These are phyloP conservation scores for Loris lydekkerianus DNA, from an alignment of 2,797 vertebrate species.

Conservation along the genomic window DNA sequence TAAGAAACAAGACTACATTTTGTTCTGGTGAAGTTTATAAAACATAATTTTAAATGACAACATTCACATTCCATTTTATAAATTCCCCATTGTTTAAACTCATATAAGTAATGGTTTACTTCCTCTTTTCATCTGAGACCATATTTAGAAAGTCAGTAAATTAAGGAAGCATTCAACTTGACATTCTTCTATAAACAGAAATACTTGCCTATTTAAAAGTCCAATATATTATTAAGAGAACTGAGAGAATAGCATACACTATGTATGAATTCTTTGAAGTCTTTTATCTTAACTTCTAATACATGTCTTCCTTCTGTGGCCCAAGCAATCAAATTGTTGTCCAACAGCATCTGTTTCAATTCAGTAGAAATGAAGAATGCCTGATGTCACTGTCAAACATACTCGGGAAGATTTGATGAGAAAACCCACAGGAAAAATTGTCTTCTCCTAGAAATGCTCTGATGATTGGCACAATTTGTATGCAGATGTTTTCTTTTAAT, in stretches of 20 bases:
- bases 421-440: constrained; percentile 51
- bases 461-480: constrained; percentile 62
- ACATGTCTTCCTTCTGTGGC: constrained; percentile 66
- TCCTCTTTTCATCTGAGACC: background rate
- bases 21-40: constrained; percentile 15
- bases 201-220: constrained; percentile 55
- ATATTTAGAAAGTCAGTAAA: constrained; percentile 14
- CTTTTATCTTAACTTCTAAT: constrained; percentile 63
- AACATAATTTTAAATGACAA: constrained; percentile 26
- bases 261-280: constrained; percentile 43
- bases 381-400: constrained; percentile 76
- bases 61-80: constrained; percentile 49
- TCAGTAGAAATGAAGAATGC: constrained; percentile 67
- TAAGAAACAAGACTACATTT: background rate
- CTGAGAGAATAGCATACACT: background rate
- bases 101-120: background rate
- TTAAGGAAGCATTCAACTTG: background rate
- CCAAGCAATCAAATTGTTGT: constrained; percentile 67
- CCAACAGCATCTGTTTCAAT: constrained; percentile 52
- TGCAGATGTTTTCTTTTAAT: constrained; percentile 65
- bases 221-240: constrained; percentile 62
- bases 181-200: constrained; percentile 30
- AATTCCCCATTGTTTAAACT: constrained; percentile 8
- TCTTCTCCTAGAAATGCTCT: constrained; percentile 55
- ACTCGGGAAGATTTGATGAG: constrained; percentile 63